A percentile compares a stretch with the other conserved stretches of the same genome.
Evolutionary conservation across 2,797 vertebrate genomes (phyloP).

Genomic region (Etheostoma nigrum): DNA sequence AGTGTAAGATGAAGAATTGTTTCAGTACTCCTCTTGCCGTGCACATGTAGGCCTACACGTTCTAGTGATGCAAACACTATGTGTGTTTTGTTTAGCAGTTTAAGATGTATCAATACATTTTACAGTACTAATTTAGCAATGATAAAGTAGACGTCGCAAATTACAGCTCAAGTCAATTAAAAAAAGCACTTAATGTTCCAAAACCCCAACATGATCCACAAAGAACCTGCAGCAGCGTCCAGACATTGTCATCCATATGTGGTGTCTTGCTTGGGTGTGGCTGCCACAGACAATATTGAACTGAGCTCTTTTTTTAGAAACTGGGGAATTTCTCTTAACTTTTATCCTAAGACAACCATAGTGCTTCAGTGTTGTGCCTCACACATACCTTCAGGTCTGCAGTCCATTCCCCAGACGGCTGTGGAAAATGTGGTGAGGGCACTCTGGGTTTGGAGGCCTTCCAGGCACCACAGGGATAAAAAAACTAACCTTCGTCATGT

Average conservation of each 20-base stretch:
- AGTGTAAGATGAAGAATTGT: background rate
- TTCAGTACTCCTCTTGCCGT: background rate
- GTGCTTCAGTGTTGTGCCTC: slow-evolving; percentile 75
- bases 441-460: slow-evolving; percentile 82
- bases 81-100: background rate
- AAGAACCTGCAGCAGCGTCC: slow-evolving; percentile 50
- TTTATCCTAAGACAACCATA: slow-evolving; percentile 77
- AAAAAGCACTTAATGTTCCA: slow-evolving; percentile 24
- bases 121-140: background rate
- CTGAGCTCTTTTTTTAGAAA: slow-evolving; percentile 76
- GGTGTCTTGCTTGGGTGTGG: slow-evolving; percentile 71
- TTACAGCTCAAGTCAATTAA: background rate
- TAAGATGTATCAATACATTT: background rate
- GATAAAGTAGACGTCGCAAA: background rate
- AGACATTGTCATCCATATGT: slow-evolving; percentile 65
- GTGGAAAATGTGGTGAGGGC: slow-evolving; percentile 82
- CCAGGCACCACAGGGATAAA: slow-evolving; percentile 77
- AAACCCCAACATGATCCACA: slow-evolving; percentile 31
- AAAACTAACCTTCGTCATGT: slow-evolving; percentile 67
- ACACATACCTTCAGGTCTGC: slow-evolving; percentile 80
- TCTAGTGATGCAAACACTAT: background rate
- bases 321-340: slow-evolving; percentile 75
- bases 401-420: slow-evolving; percentile 82
- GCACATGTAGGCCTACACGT: background rate
- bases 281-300: slow-evolving; percentile 70